Base-by-base conservation (phyloP, 2,113 vertebrate genomes). In the Melanerpes formicivorus region DNA sequence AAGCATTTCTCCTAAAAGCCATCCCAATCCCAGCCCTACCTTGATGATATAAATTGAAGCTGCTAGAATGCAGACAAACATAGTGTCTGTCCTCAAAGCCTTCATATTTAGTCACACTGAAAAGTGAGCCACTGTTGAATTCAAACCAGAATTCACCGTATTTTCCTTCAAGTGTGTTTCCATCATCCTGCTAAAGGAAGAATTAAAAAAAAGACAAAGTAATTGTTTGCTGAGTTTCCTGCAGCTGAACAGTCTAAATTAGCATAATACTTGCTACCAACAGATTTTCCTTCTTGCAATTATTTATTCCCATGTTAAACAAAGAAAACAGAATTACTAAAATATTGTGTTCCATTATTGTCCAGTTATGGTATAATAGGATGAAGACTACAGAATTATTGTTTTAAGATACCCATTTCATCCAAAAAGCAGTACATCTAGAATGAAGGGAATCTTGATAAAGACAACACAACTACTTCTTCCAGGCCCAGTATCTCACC, bases 91-190 rank as follows among this genome's bases (percentile, higher is more conserved):
- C 99, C 87, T 99, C 99, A 85, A 98, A 98, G 52, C 99, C 99
- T 96, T 99, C 98, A 6, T 99, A 99, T 80, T 98, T 99, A 2
- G 97, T 98, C 64, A 99, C 99, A 4, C 98, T 98, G 85, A 99
- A 99, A 32, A 99, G 96, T 2, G 98, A 99, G 3, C 98, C 98
- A 30, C 95, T 98, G 82, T 97, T 98, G 94, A 99, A 97, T 77
- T 99, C 99, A 21, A 99, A 54, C 99, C 99, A 99, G 97, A 99
- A 99, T 97, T 99, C 99, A 0, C 99, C 99, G 0, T 99, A 98
- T 88, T 98, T 98, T 96, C 98, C 98, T 96, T 98, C 98, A 86
- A 98, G 30, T 6, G 97, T 64, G 15, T 71, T 97, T 93, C 98
- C 98, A 94, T 98, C 97, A 73, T 98, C 98, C 92, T 98, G 97